phyloP scores from a whole-genome alignment of 2,113 vertebrate species.

The Himantopus leucocephalus region DNA sequence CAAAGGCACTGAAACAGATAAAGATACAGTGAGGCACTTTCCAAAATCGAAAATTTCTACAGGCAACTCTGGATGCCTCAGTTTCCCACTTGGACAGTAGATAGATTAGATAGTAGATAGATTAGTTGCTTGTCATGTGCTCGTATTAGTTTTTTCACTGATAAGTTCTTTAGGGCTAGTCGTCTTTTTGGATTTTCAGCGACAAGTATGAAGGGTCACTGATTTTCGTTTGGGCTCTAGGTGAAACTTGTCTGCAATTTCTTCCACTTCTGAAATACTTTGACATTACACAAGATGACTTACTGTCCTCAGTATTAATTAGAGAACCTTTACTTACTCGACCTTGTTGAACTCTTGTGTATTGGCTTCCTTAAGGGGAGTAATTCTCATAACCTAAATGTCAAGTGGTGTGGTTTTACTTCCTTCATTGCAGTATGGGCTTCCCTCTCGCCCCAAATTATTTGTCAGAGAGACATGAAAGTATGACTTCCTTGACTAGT shows the following conservation, averaged over 20 bases:
- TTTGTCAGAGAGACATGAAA: neutral
- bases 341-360: neutral
- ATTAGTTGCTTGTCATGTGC: neutral
- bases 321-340: neutral
- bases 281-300: neutral
- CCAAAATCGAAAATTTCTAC: neutral
- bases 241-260: neutral
- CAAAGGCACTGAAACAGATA: neutral
- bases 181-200: neutral
- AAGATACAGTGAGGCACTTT: neutral
- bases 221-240: neutral
- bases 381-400: neutral
- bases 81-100: neutral
- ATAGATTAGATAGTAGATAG: no score
- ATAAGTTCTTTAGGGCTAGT: neutral
- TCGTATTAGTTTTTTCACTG: neutral
- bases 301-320: neutral
- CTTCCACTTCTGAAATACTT: neutral
- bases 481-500: neutral
- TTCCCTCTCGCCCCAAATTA: neutral
- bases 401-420: neutral
- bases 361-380: neutral
- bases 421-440: neutral
- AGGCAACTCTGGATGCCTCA: neutral
- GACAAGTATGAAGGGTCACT: neutral